Evolutionary conservation across 2,113 vertebrate species (phyloP).

Genomic region (Tupaia tana): DNA sequence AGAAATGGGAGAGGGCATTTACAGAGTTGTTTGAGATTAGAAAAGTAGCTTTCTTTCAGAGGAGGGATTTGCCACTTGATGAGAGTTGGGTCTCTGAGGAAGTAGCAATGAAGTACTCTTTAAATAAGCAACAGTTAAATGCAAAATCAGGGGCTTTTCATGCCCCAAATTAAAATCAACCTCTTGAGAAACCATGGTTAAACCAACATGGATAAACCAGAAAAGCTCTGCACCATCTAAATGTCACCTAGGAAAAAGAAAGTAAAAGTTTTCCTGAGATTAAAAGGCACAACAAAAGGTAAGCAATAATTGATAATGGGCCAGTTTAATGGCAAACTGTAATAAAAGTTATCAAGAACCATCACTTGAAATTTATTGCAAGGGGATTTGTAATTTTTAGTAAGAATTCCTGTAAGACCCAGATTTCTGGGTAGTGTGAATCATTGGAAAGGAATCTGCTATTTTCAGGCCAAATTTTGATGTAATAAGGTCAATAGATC

Average conservation of each 20-base stretch:
- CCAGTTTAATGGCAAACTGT: conserved; percentile 21
- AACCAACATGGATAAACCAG: background rate
- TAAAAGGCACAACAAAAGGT: conserved; percentile 26
- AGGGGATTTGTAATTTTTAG: conserved; percentile 63
- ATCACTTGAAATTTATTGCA: conserved; percentile 42
- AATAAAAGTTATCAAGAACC: conserved; percentile 15
- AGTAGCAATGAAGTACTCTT: background rate
- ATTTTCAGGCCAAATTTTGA: conserved; percentile 52
- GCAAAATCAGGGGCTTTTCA: background rate
- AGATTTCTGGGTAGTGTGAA: conserved; percentile 71
- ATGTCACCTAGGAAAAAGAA: background rate
- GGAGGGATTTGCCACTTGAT: background rate
- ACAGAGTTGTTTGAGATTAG: background rate
- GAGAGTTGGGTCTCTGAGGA: background rate
- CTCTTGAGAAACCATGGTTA: background rate
- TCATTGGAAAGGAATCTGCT: conserved; percentile 39
- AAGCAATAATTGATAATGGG: conserved; percentile 20
- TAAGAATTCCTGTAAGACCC: conserved; percentile 65
- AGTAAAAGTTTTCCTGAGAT: background rate
- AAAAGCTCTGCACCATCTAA: background rate
- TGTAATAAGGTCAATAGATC: conserved; percentile 60
- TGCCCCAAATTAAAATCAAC: background rate
- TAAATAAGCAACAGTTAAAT: background rate
- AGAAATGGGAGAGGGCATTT: background rate
- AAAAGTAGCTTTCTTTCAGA: background rate